Evolutionary conservation across 2,113 vertebrate species (phyloP).

Genomic region (Mustela lutreola): DNA sequence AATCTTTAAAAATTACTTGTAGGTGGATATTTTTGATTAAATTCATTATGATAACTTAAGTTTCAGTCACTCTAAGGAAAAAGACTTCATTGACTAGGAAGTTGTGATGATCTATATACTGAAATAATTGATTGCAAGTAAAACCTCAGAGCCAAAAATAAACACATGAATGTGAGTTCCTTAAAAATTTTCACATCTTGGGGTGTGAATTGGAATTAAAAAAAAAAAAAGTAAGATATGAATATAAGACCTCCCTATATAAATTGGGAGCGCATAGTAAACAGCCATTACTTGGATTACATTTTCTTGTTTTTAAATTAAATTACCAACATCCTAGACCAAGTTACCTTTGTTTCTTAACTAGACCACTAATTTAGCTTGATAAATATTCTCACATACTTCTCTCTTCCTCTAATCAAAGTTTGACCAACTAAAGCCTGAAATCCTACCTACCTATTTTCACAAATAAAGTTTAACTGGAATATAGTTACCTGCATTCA

Average conservation of each 20-base stretch:
- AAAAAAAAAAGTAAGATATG: background rate
- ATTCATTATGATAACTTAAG: background rate
- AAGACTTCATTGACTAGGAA: background rate
- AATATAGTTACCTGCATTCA: background rate
- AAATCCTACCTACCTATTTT: background rate
- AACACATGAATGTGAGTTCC: background rate
- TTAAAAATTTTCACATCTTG: background rate
- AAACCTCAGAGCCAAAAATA: background rate
- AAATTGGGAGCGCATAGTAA: background rate
- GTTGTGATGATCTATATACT: background rate
- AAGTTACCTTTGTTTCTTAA: background rate
- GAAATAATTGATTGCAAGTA: background rate
- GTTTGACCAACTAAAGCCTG: background rate
- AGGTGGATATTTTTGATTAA: background rate
- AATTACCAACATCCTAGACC: background rate
- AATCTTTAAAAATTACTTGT: background rate
- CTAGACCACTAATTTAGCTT: background rate
- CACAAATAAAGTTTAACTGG: background rate
- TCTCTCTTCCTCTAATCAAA: background rate
- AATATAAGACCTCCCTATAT: background rate
- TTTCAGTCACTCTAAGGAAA: background rate
- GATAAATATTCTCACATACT: background rate
- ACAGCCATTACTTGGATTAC: background rate
- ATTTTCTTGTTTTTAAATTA: background rate
- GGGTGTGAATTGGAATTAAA: background rate